phyloP scores from a whole-genome alignment of 2,888 invertebrate species.

The Zeuzera pyrina region DNA sequence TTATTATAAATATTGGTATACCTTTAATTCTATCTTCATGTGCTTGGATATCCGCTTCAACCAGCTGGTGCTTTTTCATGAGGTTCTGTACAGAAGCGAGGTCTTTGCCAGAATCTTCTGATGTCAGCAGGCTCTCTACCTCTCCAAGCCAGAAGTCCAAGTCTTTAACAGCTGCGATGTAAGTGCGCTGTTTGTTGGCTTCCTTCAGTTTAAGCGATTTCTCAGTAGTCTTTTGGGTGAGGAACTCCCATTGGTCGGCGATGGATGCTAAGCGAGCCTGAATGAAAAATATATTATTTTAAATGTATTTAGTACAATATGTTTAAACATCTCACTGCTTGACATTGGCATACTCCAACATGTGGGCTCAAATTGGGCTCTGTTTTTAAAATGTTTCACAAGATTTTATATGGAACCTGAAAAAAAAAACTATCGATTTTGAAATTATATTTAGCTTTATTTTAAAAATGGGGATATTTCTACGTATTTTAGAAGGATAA shows the following conservation, averaged over 20 bases:
- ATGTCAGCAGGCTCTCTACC: slow-evolving; percentile 91
- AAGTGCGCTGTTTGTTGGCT: slow-evolving; percentile 98
- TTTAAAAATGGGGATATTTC: too few relatives aligned
- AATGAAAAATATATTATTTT: too few relatives aligned
- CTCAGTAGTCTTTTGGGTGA: slow-evolving; percentile 98
- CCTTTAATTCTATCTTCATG: slow-evolving; percentile 95
- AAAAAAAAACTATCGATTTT: too few relatives aligned
- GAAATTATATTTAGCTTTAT: too few relatives aligned
- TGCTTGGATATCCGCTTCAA: slow-evolving; percentile 97
- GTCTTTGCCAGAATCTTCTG: slow-evolving; percentile 98
- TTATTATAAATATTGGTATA: too few relatives aligned
- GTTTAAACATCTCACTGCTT: too few relatives aligned
- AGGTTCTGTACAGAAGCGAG: slow-evolving; percentile 98
- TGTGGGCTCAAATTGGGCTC: too few relatives aligned
- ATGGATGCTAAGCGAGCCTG: slow-evolving; percentile 87
- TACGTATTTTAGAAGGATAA: too few relatives aligned
- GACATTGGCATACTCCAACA: too few relatives aligned
- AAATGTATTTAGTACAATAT: too few relatives aligned
- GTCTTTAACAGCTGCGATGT: slow-evolving; percentile 99
- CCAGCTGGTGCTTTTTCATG: slow-evolving; percentile 98
- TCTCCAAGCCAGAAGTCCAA: slow-evolving; percentile 99
- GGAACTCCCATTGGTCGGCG: slow-evolving; percentile 98
- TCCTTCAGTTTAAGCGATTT: slow-evolving; percentile 98
- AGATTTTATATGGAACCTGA: too few relatives aligned
- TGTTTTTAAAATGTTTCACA: too few relatives aligned